Conservation (phyloP, 2,888 invertebrate species). For the Lamellibrachia satsuma region DNA sequence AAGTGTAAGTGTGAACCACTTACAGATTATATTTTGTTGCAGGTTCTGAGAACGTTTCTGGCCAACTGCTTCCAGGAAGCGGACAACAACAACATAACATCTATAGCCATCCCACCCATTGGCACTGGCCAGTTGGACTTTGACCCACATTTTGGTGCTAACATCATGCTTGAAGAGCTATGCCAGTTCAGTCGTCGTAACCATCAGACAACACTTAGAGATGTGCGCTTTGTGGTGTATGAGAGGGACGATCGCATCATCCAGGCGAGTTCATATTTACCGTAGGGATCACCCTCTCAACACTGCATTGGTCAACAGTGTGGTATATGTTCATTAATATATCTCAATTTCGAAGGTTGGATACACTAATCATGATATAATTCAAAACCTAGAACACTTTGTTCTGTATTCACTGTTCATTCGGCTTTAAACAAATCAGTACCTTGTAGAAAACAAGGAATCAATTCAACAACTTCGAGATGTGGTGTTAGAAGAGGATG, state of each 20-base stretch:
- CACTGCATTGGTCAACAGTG: no score
- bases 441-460: no score
- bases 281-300: background rate
- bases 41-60: constrained; percentile 46
- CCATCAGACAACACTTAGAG: constrained; percentile 41
- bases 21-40: constrained; percentile 21
- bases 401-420: no score
- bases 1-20: no score
- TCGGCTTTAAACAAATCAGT: no score
- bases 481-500: no score
- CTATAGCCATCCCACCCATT: constrained; percentile 54
- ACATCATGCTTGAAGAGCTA: constrained; percentile 48
- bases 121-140: constrained; percentile 54
- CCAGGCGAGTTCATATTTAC: constrained; percentile 14
- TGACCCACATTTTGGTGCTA: constrained; percentile 48
- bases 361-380: no score
- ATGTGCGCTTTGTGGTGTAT: constrained; percentile 48
- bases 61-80: constrained; percentile 46
- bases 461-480: no score
- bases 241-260: constrained; percentile 30
- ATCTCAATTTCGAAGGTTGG: no score
- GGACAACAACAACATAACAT: constrained; percentile 40
- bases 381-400: no score
- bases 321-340: no score
- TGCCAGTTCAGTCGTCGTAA: constrained; percentile 44